These are phyloP conservation scores for Carcharodon carcharias DNA, from an alignment of 2,797 vertebrate species.

Conservation along the genomic window DNA sequence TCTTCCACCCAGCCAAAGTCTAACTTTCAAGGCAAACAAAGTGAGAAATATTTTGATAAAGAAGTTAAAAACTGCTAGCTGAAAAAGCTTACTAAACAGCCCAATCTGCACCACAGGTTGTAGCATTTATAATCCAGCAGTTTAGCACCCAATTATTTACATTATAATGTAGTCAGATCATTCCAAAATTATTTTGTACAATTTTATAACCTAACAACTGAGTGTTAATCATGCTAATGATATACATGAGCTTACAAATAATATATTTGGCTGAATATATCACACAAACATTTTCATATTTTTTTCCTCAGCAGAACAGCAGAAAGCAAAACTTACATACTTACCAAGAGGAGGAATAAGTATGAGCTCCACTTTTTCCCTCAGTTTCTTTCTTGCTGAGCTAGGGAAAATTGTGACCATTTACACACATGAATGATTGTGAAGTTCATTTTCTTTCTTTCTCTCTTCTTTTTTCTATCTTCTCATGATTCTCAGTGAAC, in stretches of 20 bases:
- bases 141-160: neutral
- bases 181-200: neutral
- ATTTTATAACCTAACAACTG: neutral
- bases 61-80: neutral
- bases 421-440: neutral
- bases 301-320: neutral
- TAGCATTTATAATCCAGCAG: neutral
- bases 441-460: neutral
- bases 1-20: too few species aligned
- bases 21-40: neutral
- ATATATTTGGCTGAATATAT: neutral
- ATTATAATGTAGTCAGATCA: neutral
- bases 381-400: neutral
- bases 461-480: neutral
- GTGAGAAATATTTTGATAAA: neutral
- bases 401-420: neutral
- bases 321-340: neutral
- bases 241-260: neutral
- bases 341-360: neutral
- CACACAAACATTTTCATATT: neutral
- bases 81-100: neutral
- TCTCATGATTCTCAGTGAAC: neutral
- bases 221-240: neutral
- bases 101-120: neutral
- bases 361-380: neutral